phyloP scores from a whole-genome alignment of 2,797 vertebrate genomes.

The Pantherophis vulpinus region DNA sequence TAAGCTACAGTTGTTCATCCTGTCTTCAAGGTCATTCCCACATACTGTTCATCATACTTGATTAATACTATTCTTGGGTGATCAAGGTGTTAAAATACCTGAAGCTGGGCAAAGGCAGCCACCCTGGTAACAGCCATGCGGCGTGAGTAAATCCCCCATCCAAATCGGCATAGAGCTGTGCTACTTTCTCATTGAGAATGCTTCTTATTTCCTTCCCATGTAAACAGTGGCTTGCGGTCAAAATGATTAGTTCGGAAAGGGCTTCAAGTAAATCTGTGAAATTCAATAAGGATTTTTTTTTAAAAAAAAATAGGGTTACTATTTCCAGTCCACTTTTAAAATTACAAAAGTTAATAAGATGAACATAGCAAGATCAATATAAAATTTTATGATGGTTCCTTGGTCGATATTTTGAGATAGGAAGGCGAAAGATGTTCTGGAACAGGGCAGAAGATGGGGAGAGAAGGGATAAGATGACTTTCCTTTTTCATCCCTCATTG shows the following conservation, averaged over 20 bases:
- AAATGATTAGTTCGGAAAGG: slow-evolving; percentile 93
- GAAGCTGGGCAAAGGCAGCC: slow-evolving; percentile 97
- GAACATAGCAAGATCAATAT: not conserved
- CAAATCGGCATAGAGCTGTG: slow-evolving; percentile 92
- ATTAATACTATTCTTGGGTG: not conserved
- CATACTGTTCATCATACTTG: not conserved
- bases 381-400: not conserved
- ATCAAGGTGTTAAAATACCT: slow-evolving; percentile 73
- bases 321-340: not conserved
- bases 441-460: not conserved
- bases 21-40: not conserved
- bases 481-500: not conserved
- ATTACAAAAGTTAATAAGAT: not conserved
- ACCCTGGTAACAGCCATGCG: slow-evolving; percentile 93
- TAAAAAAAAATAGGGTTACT: accelerated
- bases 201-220: slow-evolving; percentile 92
- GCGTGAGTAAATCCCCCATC: slow-evolving; percentile 94
- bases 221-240: slow-evolving; percentile 95
- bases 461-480: not conserved
- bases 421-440: accelerated
- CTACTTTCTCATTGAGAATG: slow-evolving; percentile 85
- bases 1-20: not conserved
- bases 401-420: not conserved
- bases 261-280: slow-evolving; percentile 90
- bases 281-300: not conserved